Evolutionary conservation across 2,888 invertebrate species (phyloP), one percentile per base, ranked within the genome.

Genomic region (Andrena chrysosceles): DNA sequence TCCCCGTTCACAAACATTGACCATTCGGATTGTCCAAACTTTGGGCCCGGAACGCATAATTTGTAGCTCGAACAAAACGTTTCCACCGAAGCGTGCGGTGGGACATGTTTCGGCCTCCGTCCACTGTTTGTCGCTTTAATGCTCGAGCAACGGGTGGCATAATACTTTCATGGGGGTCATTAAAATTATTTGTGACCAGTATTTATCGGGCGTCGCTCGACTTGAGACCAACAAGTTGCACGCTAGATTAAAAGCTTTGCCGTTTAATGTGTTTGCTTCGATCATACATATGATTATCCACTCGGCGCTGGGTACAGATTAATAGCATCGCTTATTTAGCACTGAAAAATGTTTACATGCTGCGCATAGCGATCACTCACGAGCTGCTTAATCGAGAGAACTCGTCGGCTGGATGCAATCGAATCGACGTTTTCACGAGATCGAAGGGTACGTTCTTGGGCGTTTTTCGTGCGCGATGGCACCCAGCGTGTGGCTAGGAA

Each of bases 211-310:
- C 64, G 75, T 60, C 62, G 75, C 33, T 63, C 78, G 76, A 87
- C 84, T 83, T 72, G 71, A 60, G 64, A 13, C 79, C 78, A 83
- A 88, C 86, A 82, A 88, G 72, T 82, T 90, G 85, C 85, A 78
- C 80, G 85, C 83, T 88, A 87, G 91, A 91, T 92, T 91, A 91
- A 91, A 90, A 87, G 91, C 91, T 91, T 91, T 89, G 69, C 69
- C 86, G 85, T 87, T 42, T 89, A 90, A 91, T 90, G 81, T 81
- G 77, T 84, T 85, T 85, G 54, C 81, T 63, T 78, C 62, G 67
- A 86, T 81, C 83, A 83, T 76, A 86, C 71, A 62, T 74, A 62
- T 52, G 71, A 54, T 68, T 48, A 70, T 23, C 8, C 26, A 52
- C 8, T 26, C 42, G 16, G 6, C 13, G 29, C 10, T 42, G 13